These are phyloP conservation scores for Ibycter americanus DNA, from an alignment of 2,797 vertebrate species.

Conservation along the genomic window DNA sequence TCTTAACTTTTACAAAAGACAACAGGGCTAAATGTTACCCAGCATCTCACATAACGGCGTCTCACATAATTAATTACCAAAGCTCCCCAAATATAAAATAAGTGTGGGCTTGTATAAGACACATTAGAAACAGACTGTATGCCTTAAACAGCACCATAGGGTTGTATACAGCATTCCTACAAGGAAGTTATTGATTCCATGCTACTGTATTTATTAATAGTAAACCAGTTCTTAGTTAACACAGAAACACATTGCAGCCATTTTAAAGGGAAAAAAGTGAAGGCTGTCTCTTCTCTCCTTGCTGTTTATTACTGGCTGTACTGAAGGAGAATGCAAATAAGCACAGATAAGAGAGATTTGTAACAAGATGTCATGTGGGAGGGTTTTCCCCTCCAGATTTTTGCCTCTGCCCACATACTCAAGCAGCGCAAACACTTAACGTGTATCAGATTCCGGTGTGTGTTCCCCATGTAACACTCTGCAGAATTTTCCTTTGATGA, in stretches of 20 bases:
- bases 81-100: background rate
- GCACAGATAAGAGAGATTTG: background rate
- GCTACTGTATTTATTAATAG: background rate
- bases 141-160: background rate
- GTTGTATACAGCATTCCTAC: background rate
- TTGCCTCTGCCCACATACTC: constrained; percentile 21
- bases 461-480: background rate
- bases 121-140: background rate
- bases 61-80: background rate
- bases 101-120: background rate
- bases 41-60: background rate
- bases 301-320: background rate
- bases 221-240: background rate
- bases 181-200: background rate
- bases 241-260: background rate
- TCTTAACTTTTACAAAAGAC: background rate
- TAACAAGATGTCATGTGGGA: background rate
- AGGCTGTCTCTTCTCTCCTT: background rate
- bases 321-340: background rate
- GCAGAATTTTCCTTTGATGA: background rate
- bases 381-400: constrained; percentile 5
- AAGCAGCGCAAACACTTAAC: background rate
- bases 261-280: background rate
- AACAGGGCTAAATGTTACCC: background rate
- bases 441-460: background rate